Evolutionary conservation across 1,140 invertebrate species (phyloP).

Genomic region (Dreissena polymorpha): DNA sequence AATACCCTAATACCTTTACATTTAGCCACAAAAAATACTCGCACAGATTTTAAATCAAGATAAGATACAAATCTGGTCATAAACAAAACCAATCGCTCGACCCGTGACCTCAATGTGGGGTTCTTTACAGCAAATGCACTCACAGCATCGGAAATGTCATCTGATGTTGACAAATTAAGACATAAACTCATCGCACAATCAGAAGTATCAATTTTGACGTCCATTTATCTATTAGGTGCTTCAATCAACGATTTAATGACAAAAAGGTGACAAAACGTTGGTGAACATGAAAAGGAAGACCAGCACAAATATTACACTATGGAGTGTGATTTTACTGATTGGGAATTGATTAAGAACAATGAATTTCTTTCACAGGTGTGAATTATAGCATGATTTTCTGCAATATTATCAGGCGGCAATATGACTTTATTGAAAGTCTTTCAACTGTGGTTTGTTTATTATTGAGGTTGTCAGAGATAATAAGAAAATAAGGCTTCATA

Average conservation of each 20-base stretch:
- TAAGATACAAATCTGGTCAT: constrained; percentile 38
- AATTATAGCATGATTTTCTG: no score
- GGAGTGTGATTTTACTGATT: neutral
- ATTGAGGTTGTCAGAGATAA: no score
- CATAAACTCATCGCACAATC: constrained; percentile 9
- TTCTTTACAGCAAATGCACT: constrained; percentile 21
- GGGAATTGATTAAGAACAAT: no score
- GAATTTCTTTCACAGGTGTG: no score
- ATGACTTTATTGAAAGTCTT: no score
- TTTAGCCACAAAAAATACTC: constrained; percentile 25
- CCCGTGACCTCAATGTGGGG: constrained; percentile 16
- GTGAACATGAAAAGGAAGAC: constrained; percentile 24
- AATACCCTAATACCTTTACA: constrained; percentile 46
- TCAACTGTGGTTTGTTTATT: no score
- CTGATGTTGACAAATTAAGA: constrained; percentile 35
- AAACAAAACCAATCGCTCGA: constrained; percentile 30
- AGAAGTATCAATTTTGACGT: constrained; percentile 31
- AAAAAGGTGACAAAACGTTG: constrained; percentile 7
- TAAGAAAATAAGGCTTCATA: no score
- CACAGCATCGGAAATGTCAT: constrained; percentile 40
- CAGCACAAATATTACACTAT: constrained; percentile 7
- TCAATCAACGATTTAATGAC: constrained; percentile 21
- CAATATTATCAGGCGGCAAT: no score
- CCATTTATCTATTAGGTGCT: constrained; percentile 33
- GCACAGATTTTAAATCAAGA: constrained; percentile 5